phyloP scores from a whole-genome alignment of 1,140 invertebrate genomes.

The Forficula auricularia region DNA sequence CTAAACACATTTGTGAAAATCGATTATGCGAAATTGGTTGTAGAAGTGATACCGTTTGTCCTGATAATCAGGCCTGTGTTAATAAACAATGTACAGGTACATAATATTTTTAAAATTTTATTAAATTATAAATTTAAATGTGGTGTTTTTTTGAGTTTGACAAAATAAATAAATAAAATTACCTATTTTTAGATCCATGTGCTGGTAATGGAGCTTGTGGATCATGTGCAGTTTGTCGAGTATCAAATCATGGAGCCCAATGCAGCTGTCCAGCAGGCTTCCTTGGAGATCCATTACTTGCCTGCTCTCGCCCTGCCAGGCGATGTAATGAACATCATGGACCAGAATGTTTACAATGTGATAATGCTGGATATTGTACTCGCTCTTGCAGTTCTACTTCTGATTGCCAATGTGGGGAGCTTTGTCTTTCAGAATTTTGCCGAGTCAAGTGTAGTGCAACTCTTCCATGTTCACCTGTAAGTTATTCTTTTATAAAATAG shows the following conservation, averaged over 20 bases:
- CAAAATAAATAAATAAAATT: background rate
- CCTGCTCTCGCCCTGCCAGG: constrained; percentile 44
- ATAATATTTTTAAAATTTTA: constrained; percentile 8
- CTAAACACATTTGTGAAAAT: constrained; percentile 70
- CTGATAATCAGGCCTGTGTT: constrained; percentile 53
- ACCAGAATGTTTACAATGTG: constrained; percentile 32
- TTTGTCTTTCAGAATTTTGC: constrained; percentile 42
- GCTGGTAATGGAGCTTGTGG: constrained; percentile 48
- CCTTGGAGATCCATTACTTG: constrained; percentile 59
- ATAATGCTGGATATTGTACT: constrained; percentile 58
- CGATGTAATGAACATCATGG: constrained; percentile 45
- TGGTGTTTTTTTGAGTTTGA: background rate
- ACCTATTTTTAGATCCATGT: constrained; percentile 52
- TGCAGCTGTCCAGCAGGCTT: constrained; percentile 67
- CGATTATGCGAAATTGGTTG: constrained; percentile 71
- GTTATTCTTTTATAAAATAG: too few relatives aligned
- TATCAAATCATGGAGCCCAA: constrained; percentile 62
- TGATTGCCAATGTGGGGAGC: constrained; percentile 60
- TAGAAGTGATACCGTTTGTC: constrained; percentile 61
- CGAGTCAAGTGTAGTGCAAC: constrained; percentile 34
- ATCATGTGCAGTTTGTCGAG: constrained; percentile 61
- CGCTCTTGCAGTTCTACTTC: constrained; percentile 41
- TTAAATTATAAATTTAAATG: background rate
- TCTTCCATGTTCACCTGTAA: constrained; percentile 28
- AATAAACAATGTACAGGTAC: constrained; percentile 62